phyloP scores from a whole-genome alignment of 2,888 invertebrate genomes.

The Sipha maydis region DNA sequence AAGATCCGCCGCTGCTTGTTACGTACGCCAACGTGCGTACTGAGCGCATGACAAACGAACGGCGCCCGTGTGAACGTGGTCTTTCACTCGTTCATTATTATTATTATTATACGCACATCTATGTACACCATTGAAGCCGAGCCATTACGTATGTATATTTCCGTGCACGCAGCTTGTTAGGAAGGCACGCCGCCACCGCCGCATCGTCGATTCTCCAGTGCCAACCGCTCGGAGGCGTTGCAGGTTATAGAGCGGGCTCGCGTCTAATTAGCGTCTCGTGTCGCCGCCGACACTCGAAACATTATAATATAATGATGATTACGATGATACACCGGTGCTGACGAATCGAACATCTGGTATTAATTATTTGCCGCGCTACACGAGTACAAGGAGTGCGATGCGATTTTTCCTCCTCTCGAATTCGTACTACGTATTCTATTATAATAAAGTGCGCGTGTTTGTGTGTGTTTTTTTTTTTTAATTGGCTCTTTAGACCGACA shows the following conservation, averaged over 20 bases:
- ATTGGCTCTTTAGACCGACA: constrained; percentile 45
- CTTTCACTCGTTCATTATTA: not conserved
- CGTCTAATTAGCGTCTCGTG: constrained; percentile 58
- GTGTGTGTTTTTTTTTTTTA: constrained; percentile 34
- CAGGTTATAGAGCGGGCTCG: constrained; percentile 31
- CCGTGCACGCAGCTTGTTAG: constrained; percentile 39
- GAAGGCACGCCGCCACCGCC: not conserved
- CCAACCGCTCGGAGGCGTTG: constrained; percentile 52
- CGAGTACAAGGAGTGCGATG: not conserved
- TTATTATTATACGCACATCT: not conserved
- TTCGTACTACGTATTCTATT: not conserved
- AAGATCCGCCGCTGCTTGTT: too few species aligned
- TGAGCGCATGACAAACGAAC: not conserved
- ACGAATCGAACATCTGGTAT: constrained; percentile 60
- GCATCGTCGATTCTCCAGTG: not conserved
- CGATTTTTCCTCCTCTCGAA: not conserved
- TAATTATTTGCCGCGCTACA: constrained; percentile 54
- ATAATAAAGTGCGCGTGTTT: not conserved
- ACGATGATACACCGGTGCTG: constrained; percentile 3
- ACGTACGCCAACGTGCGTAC: not conserved
- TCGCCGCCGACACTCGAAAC: constrained; percentile 58
- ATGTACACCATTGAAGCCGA: too few species aligned
- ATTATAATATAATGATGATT: constrained; percentile 41
- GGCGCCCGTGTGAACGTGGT: not conserved
- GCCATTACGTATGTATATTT: not conserved